Conservation (phyloP, 2,888 invertebrate species). For the Cryptophagus acutangulus region DNA sequence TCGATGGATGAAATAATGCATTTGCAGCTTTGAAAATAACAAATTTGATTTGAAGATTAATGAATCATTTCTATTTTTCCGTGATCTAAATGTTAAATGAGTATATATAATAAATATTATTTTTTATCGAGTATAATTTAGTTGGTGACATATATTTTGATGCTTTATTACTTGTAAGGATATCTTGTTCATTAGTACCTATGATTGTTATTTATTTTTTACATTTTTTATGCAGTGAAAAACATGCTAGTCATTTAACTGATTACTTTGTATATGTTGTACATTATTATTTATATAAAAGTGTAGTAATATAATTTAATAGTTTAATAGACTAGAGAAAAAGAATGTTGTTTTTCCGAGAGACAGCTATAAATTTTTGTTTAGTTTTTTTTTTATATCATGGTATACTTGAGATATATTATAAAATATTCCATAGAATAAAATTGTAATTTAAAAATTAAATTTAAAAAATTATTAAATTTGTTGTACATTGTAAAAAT, state of each 20-base stretch:
- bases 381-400: too few relatives aligned
- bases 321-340: background rate
- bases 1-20: too few relatives aligned
- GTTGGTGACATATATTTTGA: constrained; percentile 7
- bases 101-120: constrained; percentile 22
- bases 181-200: constrained; percentile 27
- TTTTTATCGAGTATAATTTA: constrained; percentile 25
- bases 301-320: constrained; percentile 34
- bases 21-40: too few relatives aligned
- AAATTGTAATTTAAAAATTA: constrained; percentile 12
- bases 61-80: too few relatives aligned
- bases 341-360: too few relatives aligned
- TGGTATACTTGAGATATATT: background rate
- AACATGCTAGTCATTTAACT: constrained; percentile 47
- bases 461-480: constrained; percentile 11
- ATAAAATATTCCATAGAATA: constrained; percentile 9
- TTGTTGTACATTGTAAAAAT: constrained; percentile 25
- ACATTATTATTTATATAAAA: constrained; percentile 41
- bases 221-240: constrained; percentile 39
- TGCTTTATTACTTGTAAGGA: constrained; percentile 3
- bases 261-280: constrained; percentile 43
- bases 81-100: constrained; percentile 9
- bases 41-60: too few relatives aligned
- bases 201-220: constrained; percentile 41
- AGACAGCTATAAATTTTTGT: too few relatives aligned